Base-by-base conservation (phyloP, 2,797 vertebrate genomes). In the Novumbra hubbsi region DNA sequence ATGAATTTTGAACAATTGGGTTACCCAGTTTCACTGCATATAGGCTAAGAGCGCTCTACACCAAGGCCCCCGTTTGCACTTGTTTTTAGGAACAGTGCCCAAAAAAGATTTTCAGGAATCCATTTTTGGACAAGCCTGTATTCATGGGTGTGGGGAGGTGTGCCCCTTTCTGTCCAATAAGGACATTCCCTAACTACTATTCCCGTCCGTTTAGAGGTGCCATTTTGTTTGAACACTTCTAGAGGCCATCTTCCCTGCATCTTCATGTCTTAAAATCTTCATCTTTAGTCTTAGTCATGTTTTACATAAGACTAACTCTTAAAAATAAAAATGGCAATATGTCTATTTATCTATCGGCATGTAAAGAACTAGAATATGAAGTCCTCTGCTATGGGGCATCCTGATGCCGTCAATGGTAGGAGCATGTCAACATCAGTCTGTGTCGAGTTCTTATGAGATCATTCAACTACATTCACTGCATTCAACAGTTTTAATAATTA, bases 1-100 rank as follows among this genome's bases (percentile, higher is more conserved):
- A n/a, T 19, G 52, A 55, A 55, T 55, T 55, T 55, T 55, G 9
- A 21, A 11, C n/a, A 70, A 73, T 45, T 66, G 62, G 71, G 72
- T 73, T 52, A 66, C 72, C 72, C 72, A 73, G 16, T 66, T 73
- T 66, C 21, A 16, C 63, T 73, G 28, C 30, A 50, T 52, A 24
- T 50, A 49, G 63, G 27, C 72, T 34, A 38, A 67, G 30, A 15
- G 11, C 8, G 7, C 52, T 55, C n/a, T 7, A 9, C 52, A 3
- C 1, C 19, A 34, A 67, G 19, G 65, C 65, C 32, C 19, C 11
- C n/a, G 52, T 19, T n/a, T n/a, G n/a, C 52, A 55, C n/a, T 55
- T 52, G 5, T n/a, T 50, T 19, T 50, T 6, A 21, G 52, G 52
- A 55, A 2, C n/a, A 55, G 52, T n/a, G 52, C 52, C 52, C 19